Conservation (phyloP, 2,113 vertebrate genomes). For the Rhombomys opimus region DNA sequence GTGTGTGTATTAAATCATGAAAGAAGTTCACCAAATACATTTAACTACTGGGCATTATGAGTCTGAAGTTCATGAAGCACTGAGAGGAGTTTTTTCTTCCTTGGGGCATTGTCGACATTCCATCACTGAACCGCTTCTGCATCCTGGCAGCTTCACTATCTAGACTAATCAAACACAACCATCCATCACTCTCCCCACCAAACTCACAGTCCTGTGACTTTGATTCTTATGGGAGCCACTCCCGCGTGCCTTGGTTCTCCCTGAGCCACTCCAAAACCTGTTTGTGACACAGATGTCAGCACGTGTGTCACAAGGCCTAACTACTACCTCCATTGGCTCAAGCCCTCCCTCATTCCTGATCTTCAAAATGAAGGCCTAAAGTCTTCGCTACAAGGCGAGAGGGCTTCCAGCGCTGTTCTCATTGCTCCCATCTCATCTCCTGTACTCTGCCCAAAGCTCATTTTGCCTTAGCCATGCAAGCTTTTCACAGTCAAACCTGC, state of each 20-base stretch:
- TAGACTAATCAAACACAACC: background rate
- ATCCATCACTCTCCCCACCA: background rate
- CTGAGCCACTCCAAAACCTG: no score
- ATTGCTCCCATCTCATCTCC: background rate
- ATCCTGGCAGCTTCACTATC: background rate
- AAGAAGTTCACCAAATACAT: background rate
- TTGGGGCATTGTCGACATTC: background rate
- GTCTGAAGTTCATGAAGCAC: background rate
- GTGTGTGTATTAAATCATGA: background rate
- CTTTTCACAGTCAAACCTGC: background rate
- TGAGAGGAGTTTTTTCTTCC: background rate
- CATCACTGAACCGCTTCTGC: background rate
- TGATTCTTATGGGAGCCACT: background rate
- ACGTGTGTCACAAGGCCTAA: fast-evolving
- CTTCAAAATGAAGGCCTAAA: background rate
- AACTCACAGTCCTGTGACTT: background rate
- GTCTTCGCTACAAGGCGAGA: background rate
- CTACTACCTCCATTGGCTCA: background rate
- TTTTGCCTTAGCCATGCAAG: background rate
- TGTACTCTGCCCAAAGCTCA: background rate
- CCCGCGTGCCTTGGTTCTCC: background rate
- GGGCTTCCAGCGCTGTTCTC: background rate
- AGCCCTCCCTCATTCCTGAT: fast-evolving
- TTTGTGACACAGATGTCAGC: background rate
- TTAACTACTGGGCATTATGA: background rate